Evolutionary conservation across 1,140 invertebrate species (phyloP).

Genomic region (Saccostrea echinata): DNA sequence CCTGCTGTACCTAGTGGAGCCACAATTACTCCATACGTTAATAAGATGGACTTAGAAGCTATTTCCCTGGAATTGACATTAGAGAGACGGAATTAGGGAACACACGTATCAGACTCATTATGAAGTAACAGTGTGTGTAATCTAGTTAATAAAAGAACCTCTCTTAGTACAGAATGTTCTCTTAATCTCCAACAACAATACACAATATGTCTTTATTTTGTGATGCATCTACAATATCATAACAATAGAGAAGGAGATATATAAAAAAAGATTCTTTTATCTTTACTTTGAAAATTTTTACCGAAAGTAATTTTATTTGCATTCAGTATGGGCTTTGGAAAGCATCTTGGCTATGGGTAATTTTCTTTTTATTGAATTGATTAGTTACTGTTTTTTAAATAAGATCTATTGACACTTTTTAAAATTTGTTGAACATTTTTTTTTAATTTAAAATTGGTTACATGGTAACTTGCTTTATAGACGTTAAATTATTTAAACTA

Average conservation of each 20-base stretch:
- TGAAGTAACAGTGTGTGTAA: neutral
- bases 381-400: too few species aligned
- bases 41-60: constrained; percentile 28
- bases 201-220: neutral
- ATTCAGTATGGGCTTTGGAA: too few species aligned
- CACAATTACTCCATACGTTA: constrained; percentile 6
- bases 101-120: constrained; percentile 19
- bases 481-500: too few species aligned
- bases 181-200: constrained; percentile 5
- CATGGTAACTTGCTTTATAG: too few species aligned
- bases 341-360: too few species aligned
- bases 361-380: too few species aligned
- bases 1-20: neutral
- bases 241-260: neutral
- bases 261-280: neutral
- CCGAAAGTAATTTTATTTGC: too few species aligned
- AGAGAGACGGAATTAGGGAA: neutral
- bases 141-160: neutral
- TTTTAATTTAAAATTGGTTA: too few species aligned
- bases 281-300: neutral
- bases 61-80: constrained; percentile 17
- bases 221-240: neutral
- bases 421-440: too few species aligned
- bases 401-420: too few species aligned
- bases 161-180: neutral